Evolutionary conservation across 37 sponge, comb jelly and placozoan species (phyloP).

Genomic region (Ephydatia muelleri): DNA sequence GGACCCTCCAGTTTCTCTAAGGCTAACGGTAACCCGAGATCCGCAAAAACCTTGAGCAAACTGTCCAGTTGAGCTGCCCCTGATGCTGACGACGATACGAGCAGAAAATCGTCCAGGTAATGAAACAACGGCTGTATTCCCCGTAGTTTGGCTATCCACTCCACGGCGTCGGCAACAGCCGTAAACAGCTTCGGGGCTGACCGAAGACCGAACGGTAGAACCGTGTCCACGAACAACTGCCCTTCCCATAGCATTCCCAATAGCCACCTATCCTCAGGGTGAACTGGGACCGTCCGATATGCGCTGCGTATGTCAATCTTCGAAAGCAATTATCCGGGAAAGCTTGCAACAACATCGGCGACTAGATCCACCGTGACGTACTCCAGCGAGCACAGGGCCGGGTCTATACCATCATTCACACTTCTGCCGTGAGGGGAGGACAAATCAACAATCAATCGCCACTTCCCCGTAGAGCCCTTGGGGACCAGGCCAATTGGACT

Average conservation of each 20-base stretch:
- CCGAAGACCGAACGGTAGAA: conserved; percentile 17
- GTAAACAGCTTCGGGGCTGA: conserved; percentile 15
- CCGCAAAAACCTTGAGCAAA: not conserved
- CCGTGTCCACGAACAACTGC: conserved; percentile 24
- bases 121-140: conserved; percentile 1
- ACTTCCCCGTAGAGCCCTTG: conserved; percentile 20
- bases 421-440: conserved; percentile 32
- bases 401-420: conserved; percentile 34
- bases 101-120: conserved; percentile 11
- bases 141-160: not conserved
- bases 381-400: not conserved
- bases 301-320: conserved; percentile 26
- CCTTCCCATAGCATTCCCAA: conserved; percentile 25
- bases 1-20: conserved; percentile 23
- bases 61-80: not conserved
- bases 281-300: conserved; percentile 33
- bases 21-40: conserved; percentile 24
- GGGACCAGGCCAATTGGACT: conserved; percentile 38
- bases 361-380: conserved; percentile 21
- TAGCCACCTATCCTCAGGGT: conserved; percentile 36
- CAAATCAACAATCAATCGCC: conserved; percentile 44
- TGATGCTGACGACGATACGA: not conserved
- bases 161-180: not conserved
- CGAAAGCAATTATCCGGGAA: conserved; percentile 7
- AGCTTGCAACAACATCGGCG: not conserved